Evolutionary conservation across 2,113 vertebrate genomes (phyloP), one percentile per base, ranked within the genome.

Genomic region (Rana temporaria): DNA sequence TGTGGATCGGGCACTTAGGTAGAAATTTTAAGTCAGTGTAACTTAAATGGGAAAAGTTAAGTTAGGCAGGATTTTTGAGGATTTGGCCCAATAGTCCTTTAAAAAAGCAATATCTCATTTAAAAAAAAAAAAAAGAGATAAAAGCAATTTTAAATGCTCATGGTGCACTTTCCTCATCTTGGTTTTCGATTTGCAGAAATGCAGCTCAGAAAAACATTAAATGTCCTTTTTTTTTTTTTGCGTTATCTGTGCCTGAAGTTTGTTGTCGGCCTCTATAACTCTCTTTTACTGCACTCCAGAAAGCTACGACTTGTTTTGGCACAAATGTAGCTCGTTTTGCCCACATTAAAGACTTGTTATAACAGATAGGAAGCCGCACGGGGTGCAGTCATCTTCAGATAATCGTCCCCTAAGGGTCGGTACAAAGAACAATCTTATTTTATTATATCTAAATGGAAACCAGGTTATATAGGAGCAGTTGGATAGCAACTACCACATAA

Each of bases 351-450:
- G 66, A 60, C 78, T 59, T 69, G 78, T 79, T 60, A 59, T 18
- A 69, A 69, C 78, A 79, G 42, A 79, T 59, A 79, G 78, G 66
- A 79, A 69, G 55, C 78, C n/a, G 55, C 64, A 69, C 55, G 30
- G 65, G 78, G 66, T 48, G 78, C 78, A 60, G 65, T 67, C 78
- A 69, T 56, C 78, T 69, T 69, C 59, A 76, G 65, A 79, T 79
- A 79, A 79, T 79, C 78, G 60, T 69, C 52, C 78, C 65, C 78
- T 79, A 6, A 32, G 66, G 78, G 65, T 42, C 15, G 17, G 66
- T 60, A 38, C 26, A 6, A 26, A 70, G 78, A 79, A 69, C 66
- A 69, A 79, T 69, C 53, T 59, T 19, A 79, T 69, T 79, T 79
- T 69, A 79, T 69, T 79, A 79, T 79, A 38, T 72, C n/a, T 68